Evolutionary conservation across 2,113 vertebrate genomes (phyloP), one percentile per base, ranked within the genome.

Genomic region (Parotia lawesii): DNA sequence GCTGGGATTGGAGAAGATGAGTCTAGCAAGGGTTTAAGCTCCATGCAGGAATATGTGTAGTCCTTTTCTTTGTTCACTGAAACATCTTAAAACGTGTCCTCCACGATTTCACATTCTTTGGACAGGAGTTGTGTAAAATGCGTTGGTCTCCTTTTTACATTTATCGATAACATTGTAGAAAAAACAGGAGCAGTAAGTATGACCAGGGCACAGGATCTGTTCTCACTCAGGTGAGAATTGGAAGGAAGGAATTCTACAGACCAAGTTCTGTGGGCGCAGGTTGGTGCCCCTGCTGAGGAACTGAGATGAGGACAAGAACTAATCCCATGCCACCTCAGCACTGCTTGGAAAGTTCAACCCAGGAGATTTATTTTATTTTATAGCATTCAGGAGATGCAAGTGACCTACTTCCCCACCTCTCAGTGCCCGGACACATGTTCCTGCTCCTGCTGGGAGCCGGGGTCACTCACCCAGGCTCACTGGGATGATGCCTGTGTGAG

Each of bases 381-480:
- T 54, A 29, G 15, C 0, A 0, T 44, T 28, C 45, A 61, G 74
- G 37, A 70, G 65, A n/a, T 27, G 27, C 1, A 11, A 9, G 56
- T 38, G 21, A 47, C n/a, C 65, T 61, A 9, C n/a, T 66, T 74
- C 31, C 9, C 6, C 33, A 29, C 7, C n/a, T 77, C 21, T 57
- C n/a, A 21, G n/a, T 38, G 21, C 2, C 3, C 33, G 56, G 25
- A 64, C 50, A 27, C 10, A 8, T 1, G 3, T 16, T 51, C 4
- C 50, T 64, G 72, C 45, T 90, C 50, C 61, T 16, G 5, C 54
- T 77, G 45, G 31, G 17, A 25, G 24, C 51, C 22, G 15, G 40
- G 51, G 10, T 69, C 4, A 0, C 58, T 87, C 1, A 1, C 3
- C 9, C 1, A 1, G 24, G 14, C 20, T 76, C 45, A 11, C 83